These are phyloP conservation scores for Nezara viridula DNA, from an alignment of 2,888 invertebrate species.

Conservation along the genomic window DNA sequence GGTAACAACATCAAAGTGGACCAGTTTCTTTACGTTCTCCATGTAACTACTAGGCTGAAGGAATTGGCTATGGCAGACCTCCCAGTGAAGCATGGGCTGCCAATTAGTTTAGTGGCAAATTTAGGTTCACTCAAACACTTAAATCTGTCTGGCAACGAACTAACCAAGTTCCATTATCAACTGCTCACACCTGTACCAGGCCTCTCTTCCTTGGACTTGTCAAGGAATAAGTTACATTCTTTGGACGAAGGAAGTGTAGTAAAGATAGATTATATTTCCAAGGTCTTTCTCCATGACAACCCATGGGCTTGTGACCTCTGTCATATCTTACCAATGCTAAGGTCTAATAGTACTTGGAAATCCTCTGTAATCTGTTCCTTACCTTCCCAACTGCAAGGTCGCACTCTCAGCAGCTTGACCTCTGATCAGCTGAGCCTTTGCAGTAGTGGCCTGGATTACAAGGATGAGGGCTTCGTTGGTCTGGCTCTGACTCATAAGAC, in stretches of 20 bases:
- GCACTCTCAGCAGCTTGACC: constrained; percentile 68
- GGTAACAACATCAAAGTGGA: constrained; percentile 76
- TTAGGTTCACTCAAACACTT: constrained; percentile 76
- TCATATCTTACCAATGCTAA: constrained; percentile 74
- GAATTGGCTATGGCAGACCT: constrained; percentile 76
- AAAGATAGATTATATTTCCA: constrained; percentile 73
- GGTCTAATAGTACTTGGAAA: constrained; percentile 73
- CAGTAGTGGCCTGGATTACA: constrained; percentile 72
- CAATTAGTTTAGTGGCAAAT: constrained; percentile 74
- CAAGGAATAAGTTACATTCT: constrained; percentile 79
- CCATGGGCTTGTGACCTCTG: constrained; percentile 80
- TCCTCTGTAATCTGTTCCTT: constrained; percentile 71
- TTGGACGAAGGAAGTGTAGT: constrained; percentile 74
- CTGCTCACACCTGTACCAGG: constrained; percentile 73
- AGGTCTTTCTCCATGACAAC: constrained; percentile 74
- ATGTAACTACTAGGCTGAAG: constrained; percentile 69
- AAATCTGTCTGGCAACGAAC: constrained; percentile 82
- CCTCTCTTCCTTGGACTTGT: constrained; percentile 78
- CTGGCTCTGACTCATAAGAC: constrained; percentile 67
- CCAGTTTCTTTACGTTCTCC: constrained; percentile 73
- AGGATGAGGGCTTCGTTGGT: constrained; percentile 70
- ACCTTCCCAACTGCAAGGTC: constrained; percentile 73
- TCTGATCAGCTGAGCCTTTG: constrained; percentile 70
- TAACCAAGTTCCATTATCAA: constrained; percentile 75
- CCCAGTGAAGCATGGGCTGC: constrained; percentile 74